Evolutionary conservation across 2,113 vertebrate species (phyloP), one percentile per base, ranked within the genome.

Genomic region (Ammospiza caudacuta): DNA sequence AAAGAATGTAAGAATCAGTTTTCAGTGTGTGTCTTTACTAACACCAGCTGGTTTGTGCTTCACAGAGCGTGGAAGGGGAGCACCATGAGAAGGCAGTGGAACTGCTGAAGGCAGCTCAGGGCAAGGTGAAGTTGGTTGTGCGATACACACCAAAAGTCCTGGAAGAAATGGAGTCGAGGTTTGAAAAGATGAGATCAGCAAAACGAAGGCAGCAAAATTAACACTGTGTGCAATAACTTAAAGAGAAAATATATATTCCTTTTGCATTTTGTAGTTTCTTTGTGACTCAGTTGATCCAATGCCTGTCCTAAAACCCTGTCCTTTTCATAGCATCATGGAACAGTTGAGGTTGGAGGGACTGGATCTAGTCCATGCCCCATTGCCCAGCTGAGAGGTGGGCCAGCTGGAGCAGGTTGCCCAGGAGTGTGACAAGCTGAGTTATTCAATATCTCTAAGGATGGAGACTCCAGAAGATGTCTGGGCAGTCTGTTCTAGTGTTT

Each of bases 151-250:
- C 99, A 21, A 99, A 99, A 94, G 99, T 99, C 79, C 97, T 99
- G 20, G 99, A 99, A 97, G 99, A 99, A 92, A 99, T 99, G 99
- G 99, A 99, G 95, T 99, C 99, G 1, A 98, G 99, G 90, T 99
- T 99, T 97, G 99, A 99, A 96, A 99, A 99, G 98, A 99, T 99
- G 99, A 98, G 99, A 97, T 99, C 99, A 5, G 99, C 99, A 41
- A 99, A 99, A 97, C 99, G 99, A 97, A 98, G 99, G 90, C 99
- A 99, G 98, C 99, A 99, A 97, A 99, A 99, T 96, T 99, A 98
- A 97, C 74, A 4, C 9, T 75, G 93, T 76, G 64, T 49, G 77
- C 68, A 78, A 47, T 66, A 78, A 83, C 19, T 83, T 55, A 70
- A 69, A 83, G 76, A 87, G 84, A 88, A 96, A 95, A 97, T 96